These are phyloP conservation scores for Eupithecia subumbrata DNA, from an alignment of 2,888 invertebrate species.

Conservation along the genomic window DNA sequence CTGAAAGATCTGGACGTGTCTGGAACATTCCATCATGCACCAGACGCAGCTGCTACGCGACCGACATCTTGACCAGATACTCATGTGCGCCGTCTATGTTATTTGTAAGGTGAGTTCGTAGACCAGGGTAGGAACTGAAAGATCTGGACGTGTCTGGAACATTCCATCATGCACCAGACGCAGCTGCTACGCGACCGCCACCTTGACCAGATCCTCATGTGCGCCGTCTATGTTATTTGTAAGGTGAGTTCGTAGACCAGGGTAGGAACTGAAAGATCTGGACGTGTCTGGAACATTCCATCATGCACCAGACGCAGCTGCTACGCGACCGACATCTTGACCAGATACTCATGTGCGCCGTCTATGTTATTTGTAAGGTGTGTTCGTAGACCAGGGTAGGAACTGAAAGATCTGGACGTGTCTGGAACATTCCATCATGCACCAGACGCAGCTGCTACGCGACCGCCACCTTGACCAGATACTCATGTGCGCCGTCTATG, in stretches of 20 bases:
- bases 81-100: slow-evolving; percentile 99
- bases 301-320: slow-evolving; percentile 90
- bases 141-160: slow-evolving; percentile 98
- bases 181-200: slow-evolving; percentile 95
- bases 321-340: slow-evolving; percentile 98
- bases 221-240: slow-evolving; percentile 97
- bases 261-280: slow-evolving; percentile 88
- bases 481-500: slow-evolving; percentile 94
- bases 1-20: slow-evolving; percentile 97
- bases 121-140: slow-evolving; percentile 89
- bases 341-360: slow-evolving; percentile 94
- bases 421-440: slow-evolving; percentile 94
- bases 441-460: slow-evolving; percentile 91
- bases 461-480: slow-evolving; percentile 99
- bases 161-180: slow-evolving; percentile 92
- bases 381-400: neutral
- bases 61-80: slow-evolving; percentile 97
- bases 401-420: slow-evolving; percentile 97
- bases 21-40: slow-evolving; percentile 94
- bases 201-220: slow-evolving; percentile 95
- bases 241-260: slow-evolving; percentile 75
- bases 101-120: slow-evolving; percentile 91
- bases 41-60: slow-evolving; percentile 94
- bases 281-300: slow-evolving; percentile 97
- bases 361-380: slow-evolving; percentile 95